Base-by-base conservation (phyloP, 1,140 invertebrate species). In the Drosophila navojoa region DNA sequence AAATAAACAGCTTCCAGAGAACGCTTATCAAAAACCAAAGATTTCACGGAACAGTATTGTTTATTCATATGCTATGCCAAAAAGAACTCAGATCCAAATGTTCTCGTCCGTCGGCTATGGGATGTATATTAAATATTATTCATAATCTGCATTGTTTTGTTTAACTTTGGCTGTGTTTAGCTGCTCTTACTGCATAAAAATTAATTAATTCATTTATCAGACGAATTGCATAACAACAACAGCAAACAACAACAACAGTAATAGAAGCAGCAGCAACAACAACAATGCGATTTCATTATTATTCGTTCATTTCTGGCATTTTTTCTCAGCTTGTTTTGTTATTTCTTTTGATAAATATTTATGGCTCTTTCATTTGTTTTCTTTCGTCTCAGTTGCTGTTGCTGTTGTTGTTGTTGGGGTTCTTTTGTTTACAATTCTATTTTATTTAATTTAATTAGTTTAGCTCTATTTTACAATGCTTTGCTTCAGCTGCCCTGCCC, bases 401-500 rank as follows among this genome's bases (percentile, higher is more conserved):
- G 50, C 1, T 53, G 50, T 32, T 35, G 25, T 4, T 35, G 29
- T 35, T 50, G 27, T 9, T 55, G 42, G 15, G 42, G 42, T 15
- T 35, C 32, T 22, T 2, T 40, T 59, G 57, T 19, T 86, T 87
- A 78, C 78, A 72, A 76, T 87, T 68, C 49, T 64, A 81, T 75
- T 81, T 76, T 62, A 87, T 87, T 81, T 87, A 86, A 86, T 86
- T 86, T 73, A 87, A 86, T 86, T 86, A 81, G 81, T 81, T 81
- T 81, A 70, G 79, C 81, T 76, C 78, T 67, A 81, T 53, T 85
- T 86, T 86, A 71, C 70, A 75, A 58, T 44, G 35, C 50, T 54
- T 69, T 68, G 15, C 9, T 42, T 47, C 19, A 32, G 22, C 53
- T 42, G 22, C 27, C 50, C 50, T 57, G 32, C 32, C 32, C 2